Evolutionary conservation across 2,888 invertebrate species (phyloP).

Genomic region (Drosophila aldrichi): DNA sequence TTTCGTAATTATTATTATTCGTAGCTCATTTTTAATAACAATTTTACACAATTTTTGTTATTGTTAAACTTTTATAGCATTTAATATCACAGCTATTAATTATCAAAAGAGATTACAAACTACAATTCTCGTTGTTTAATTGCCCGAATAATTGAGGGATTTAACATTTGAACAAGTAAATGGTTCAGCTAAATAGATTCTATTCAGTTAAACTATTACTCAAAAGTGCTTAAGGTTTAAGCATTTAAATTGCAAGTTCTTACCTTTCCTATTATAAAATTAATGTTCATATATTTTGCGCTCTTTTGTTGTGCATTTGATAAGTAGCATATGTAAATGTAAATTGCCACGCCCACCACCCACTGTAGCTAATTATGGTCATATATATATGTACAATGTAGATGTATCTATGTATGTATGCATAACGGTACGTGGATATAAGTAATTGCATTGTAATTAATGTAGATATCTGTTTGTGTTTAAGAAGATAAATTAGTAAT

Average conservation of each 20-base stretch:
- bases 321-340: slow-evolving; percentile 57
- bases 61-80: neutral
- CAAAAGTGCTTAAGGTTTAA: neutral
- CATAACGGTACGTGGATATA: slow-evolving; percentile 42
- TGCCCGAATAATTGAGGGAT: neutral
- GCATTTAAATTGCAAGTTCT: neutral
- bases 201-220: too few relatives aligned
- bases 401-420: neutral
- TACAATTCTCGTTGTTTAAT: neutral
- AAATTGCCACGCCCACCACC: slow-evolving; percentile 49
- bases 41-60: neutral
- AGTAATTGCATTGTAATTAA: slow-evolving; percentile 74
- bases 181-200: neutral
- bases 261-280: neutral
- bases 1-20: neutral
- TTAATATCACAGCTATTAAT: neutral
- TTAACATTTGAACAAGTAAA: neutral
- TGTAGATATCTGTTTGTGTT: slow-evolving; percentile 54
- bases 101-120: neutral
- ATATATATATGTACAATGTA: slow-evolving; percentile 6
- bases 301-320: slow-evolving; percentile 30
- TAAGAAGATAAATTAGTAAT: slow-evolving; percentile 72
- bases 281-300: slow-evolving; percentile 14
- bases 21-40: neutral
- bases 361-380: slow-evolving; percentile 50